Evolutionary conservation across 2,888 invertebrate species (phyloP), one percentile per base, ranked within the genome.

Genomic region (Drosophila prolongata): DNA sequence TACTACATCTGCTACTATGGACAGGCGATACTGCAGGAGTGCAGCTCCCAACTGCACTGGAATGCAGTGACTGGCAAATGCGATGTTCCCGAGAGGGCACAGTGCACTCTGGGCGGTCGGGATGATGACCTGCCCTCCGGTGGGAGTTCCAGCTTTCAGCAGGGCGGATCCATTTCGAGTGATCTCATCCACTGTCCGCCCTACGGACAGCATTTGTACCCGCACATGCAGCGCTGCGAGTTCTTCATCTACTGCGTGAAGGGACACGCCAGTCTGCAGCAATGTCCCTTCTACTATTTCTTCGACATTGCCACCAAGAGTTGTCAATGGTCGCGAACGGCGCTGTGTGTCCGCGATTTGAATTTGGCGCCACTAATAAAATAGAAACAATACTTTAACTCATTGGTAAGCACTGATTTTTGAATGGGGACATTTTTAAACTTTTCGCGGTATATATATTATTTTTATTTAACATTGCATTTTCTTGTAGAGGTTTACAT

Each of bases 1-100:
- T 92, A 91, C 57, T 92, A 90, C 53, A 89, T 92, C 52, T 92
- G 92, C 66, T 92, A 92, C 69, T 90, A 92, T 72, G 91, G 92
- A 2, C 83, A 86, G 65, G 90, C 92, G 3, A 79, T 91, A 49
- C 35, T 78, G 42, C 90, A 90, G 59, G 86, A 91, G 65, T 92
- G 92, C 69, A 90, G 90, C 46, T 61, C 76, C 3, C 88, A 90
- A 67, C 59, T 92, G 24, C 90, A 92, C 58, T 92, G 92, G 92
- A 92, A 92, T 82, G 62, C 83, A 3, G 76, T 84, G 37, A 84
- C 80, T 9, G 89, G 79, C 35, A 91, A 90, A 53, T 92, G 92
- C 65, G 92, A 92, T 81, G 80, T 90, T 53, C 91, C 92, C 4
- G 79, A 83, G 46, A 87, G 84, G 27, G 89, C 89, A 1, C 80